A percentile compares a stretch with the other conserved stretches of the same genome.
Conservation (phyloP, 2,113 vertebrate species). For the Campylorhamphus procurvoides region DNA sequence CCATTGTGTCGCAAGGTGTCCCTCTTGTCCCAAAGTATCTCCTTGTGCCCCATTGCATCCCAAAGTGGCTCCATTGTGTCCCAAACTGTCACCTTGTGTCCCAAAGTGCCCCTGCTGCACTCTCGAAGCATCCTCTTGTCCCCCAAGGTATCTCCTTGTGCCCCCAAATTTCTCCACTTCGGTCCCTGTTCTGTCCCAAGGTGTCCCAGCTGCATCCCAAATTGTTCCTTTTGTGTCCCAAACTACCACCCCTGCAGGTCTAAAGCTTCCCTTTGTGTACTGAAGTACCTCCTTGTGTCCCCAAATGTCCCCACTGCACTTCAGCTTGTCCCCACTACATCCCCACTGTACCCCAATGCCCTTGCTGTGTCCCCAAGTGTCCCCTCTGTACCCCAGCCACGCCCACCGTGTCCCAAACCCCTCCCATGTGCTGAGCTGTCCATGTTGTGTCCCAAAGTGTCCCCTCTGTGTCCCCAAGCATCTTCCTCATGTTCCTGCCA, state of each 20-base stretch:
- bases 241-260: neutral
- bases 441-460: neutral
- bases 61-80: neutral
- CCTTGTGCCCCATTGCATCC: neutral
- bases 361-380: neutral
- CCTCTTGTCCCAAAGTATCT: neutral
- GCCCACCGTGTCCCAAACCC: neutral
- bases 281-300: no score
- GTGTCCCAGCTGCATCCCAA: no score
- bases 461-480: neutral
- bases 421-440: neutral
- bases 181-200: neutral
- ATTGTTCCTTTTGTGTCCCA: neutral
- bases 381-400: neutral
- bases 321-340: neutral
- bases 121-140: accelerated
- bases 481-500: accelerated
- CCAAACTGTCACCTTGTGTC: no score
- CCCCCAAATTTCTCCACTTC: no score
- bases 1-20: neutral
- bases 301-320: neutral
- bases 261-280: neutral
- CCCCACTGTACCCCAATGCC: neutral
- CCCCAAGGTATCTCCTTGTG: no score
- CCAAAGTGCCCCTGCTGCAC: no score